Evolutionary conservation across 2,113 vertebrate genomes (phyloP).

Genomic region (Platichthys stellatus): DNA sequence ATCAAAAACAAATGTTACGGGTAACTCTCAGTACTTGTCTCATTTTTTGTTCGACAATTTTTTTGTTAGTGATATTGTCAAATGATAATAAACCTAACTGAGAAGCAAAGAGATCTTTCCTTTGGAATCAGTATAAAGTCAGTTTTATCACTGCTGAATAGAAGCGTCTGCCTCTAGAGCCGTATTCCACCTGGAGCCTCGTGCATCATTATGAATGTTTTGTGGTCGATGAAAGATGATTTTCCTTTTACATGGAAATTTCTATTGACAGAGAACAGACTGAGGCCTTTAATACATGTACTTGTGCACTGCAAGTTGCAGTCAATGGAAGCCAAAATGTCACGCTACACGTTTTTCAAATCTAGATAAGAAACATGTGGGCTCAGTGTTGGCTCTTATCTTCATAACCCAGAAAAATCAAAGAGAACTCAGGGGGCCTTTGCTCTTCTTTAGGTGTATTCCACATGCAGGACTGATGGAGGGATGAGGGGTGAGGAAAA

Average conservation of each 20-base stretch:
- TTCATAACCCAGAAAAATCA: conserved; percentile 69
- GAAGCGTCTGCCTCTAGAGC: background rate
- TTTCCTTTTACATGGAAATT: conserved; percentile 8
- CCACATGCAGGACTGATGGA: conserved; percentile 26
- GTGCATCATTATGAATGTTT: conserved; percentile 10
- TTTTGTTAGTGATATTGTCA: background rate
- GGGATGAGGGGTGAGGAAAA: conserved; percentile 9
- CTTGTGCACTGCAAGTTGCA: conserved; percentile 8
- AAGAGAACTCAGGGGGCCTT: conserved; percentile 47
- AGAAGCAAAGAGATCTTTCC: background rate
- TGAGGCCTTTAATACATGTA: conserved; percentile 26
- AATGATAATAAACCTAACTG: background rate
- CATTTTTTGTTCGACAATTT: background rate
- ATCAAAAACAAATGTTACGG: background rate
- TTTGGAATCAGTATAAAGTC: conserved; percentile 10
- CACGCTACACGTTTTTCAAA: conserved; percentile 33
- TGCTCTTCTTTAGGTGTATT: conserved; percentile 46
- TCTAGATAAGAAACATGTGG: conserved; percentile 50
- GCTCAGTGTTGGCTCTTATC: conserved; percentile 55
- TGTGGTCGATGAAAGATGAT: background rate
- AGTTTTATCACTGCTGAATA: conserved; percentile 12
- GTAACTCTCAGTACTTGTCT: background rate
- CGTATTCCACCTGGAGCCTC: conserved; percentile 1
- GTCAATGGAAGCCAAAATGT: conserved; percentile 54
- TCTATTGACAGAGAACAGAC: conserved; percentile 3